phyloP scores from a whole-genome alignment of 2,797 vertebrate species.

The Geotrypetes seraphini region DNA sequence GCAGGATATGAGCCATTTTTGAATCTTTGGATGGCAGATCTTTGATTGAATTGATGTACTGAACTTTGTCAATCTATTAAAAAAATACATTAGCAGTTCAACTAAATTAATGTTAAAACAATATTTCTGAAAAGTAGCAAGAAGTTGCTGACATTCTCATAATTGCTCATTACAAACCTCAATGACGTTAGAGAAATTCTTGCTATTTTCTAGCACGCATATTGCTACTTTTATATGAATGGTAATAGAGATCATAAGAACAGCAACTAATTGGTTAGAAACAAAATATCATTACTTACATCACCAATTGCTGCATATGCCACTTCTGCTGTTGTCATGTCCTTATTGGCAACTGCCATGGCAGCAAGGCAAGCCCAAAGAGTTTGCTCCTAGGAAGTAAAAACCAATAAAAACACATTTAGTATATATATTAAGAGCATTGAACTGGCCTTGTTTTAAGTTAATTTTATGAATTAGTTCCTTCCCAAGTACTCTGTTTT shows the following conservation, averaged over 20 bases:
- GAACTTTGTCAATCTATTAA: conserved; percentile 79
- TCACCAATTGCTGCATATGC: conserved; percentile 86
- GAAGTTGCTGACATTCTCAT: too few relatives aligned
- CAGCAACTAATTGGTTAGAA: too few relatives aligned
- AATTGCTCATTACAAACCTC: too few relatives aligned
- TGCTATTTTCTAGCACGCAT: too few relatives aligned
- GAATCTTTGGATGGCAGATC: conserved; percentile 88
- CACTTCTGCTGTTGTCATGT: conserved; percentile 81
- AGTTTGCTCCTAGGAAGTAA: conserved; percentile 68
- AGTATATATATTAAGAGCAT: neutral
- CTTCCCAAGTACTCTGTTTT: too few relatives aligned
- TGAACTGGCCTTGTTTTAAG: neutral
- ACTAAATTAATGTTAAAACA: neutral
- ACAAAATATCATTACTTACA: conserved; percentile 46
- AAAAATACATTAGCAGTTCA: neutral
- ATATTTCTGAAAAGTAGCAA: neutral
- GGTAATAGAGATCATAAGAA: too few relatives aligned
- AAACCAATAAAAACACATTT: neutral
- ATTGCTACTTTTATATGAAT: too few relatives aligned
- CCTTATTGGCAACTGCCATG: conserved; percentile 81
- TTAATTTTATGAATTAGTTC: too few relatives aligned
- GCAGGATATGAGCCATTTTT: conserved; percentile 74
- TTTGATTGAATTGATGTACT: conserved; percentile 85
- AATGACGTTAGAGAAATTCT: too few relatives aligned
- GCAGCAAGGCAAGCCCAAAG: conserved; percentile 91